These are phyloP conservation scores for Oxystoma pomonae DNA, from an alignment of 2,888 invertebrate species.

Conservation along the genomic window DNA sequence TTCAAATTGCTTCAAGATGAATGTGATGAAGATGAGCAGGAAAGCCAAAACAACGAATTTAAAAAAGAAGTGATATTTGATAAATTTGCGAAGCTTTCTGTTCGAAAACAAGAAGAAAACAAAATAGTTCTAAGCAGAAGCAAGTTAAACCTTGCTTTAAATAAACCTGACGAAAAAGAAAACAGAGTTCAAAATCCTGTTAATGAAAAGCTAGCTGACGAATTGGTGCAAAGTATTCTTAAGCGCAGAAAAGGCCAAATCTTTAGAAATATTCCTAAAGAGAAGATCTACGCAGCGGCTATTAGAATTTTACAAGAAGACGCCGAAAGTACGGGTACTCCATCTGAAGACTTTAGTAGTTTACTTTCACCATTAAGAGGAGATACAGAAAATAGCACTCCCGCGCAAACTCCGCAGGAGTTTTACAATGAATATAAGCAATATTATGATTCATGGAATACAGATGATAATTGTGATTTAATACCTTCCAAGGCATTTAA, in stretches of 20 bases:
- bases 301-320: slow-evolving; percentile 56
- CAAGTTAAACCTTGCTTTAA: slow-evolving; percentile 52
- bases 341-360: slow-evolving; percentile 43
- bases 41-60: slow-evolving; percentile 27
- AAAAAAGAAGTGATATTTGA: slow-evolving; percentile 16
- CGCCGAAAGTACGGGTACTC: slow-evolving; percentile 47
- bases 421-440: slow-evolving; percentile 50
- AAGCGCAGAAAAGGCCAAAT: slow-evolving; percentile 53
- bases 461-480: slow-evolving; percentile 46
- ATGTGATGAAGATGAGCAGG: slow-evolving; percentile 44
- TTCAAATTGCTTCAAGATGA: slow-evolving; percentile 64
- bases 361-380: slow-evolving; percentile 41
- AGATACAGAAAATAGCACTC: slow-evolving; percentile 49
- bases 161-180: slow-evolving; percentile 50
- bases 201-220: slow-evolving; percentile 55
- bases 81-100: slow-evolving; percentile 26
- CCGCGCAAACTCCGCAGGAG: slow-evolving; percentile 50
- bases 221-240: slow-evolving; percentile 56
- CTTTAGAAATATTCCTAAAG: slow-evolving; percentile 53
- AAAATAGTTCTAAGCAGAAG: slow-evolving; percentile 49
- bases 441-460: slow-evolving; percentile 56
- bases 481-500: slow-evolving; percentile 58
- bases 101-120: slow-evolving; percentile 33
- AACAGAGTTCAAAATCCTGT: slow-evolving; percentile 51
- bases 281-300: slow-evolving; percentile 56